These are phyloP conservation scores for Drosophila anomalata DNA, from an alignment of 2,888 invertebrate species.

Conservation along the genomic window DNA sequence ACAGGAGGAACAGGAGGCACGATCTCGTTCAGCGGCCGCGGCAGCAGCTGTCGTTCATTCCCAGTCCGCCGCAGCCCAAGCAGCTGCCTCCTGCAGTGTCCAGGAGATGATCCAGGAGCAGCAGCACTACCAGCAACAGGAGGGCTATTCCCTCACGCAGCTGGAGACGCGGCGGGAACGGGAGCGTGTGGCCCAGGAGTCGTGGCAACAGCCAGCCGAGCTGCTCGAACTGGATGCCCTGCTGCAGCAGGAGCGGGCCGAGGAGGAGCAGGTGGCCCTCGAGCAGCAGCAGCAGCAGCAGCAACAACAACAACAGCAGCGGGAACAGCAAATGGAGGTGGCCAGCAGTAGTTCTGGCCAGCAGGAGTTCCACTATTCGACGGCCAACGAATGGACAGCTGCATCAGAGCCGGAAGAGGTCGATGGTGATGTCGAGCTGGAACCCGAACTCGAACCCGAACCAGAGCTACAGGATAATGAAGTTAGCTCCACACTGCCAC, in stretches of 20 bases:
- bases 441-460: background rate
- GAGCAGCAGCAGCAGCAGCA: constrained; percentile 56
- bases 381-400: background rate
- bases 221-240: constrained; percentile 75
- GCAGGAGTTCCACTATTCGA: constrained; percentile 5
- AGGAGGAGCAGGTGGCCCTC: constrained; percentile 78
- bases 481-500: constrained; percentile 64
- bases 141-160: constrained; percentile 83
- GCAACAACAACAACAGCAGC: constrained; percentile 53
- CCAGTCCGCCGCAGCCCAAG: constrained; percentile 3
- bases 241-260: constrained; percentile 79
- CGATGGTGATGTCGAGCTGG: background rate
- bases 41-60: constrained; percentile 30
- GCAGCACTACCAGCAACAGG: constrained; percentile 82
- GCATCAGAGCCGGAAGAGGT: background rate
- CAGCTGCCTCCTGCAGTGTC: constrained; percentile 39
- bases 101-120: constrained; percentile 80
- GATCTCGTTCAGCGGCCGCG: constrained; percentile 46
- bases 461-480: constrained; percentile 65
- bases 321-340: constrained; percentile 53
- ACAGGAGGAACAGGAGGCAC: constrained; percentile 55
- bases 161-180: constrained; percentile 78
- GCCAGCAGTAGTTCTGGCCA: constrained; percentile 39
- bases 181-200: constrained; percentile 43
- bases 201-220: constrained; percentile 52